Conservation (phyloP, 2,113 vertebrate species). For the Felis chaus region DNA sequence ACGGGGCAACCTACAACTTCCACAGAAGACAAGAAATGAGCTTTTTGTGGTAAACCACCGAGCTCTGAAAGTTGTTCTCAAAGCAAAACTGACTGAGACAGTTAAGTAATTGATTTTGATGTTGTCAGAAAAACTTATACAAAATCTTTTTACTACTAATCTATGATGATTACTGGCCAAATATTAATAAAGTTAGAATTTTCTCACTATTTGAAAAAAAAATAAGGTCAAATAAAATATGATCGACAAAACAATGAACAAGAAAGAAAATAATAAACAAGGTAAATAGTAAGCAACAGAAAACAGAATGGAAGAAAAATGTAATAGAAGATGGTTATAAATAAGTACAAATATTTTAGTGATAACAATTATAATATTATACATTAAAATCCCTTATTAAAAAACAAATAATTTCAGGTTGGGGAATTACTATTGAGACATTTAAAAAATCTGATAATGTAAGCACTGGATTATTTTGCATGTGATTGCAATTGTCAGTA, state of each 20-base stretch:
- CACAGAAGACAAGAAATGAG: not conserved
- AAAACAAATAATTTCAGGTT: not conserved
- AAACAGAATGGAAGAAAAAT: not conserved
- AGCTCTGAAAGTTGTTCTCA: not conserved
- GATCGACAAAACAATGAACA: not conserved
- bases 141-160: not conserved
- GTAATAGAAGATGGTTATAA: not conserved
- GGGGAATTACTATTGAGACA: not conserved
- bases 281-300: not conserved
- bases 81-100: not conserved
- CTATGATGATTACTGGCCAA: not conserved
- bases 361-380: not conserved
- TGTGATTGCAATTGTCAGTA: not conserved
- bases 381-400: not conserved
- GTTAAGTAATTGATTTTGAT: not conserved
- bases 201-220: not conserved
- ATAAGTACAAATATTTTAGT: not conserved
- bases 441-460: slow-evolving; percentile 4
- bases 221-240: not conserved
- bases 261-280: not conserved
- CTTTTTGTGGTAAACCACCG: slow-evolving; percentile 10
- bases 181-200: not conserved
- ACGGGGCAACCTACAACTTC: not conserved
- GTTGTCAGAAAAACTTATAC: not conserved
- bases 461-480: not conserved